Evolutionary conservation across 2,888 invertebrate species (phyloP).

Genomic region (Mythimna albipuncta): DNA sequence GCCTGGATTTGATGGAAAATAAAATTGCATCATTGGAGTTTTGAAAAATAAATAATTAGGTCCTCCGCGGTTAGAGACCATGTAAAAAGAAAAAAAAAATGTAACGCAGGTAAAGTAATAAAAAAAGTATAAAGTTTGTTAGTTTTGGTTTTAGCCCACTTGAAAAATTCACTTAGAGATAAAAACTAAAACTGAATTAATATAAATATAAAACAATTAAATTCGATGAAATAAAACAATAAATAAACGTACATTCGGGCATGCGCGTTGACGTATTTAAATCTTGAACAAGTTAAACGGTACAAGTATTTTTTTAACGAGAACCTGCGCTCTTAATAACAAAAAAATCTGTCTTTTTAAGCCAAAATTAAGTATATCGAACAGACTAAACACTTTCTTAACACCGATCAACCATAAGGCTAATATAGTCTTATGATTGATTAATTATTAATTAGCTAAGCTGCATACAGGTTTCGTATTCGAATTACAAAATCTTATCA

Average conservation of each 20-base stretch:
- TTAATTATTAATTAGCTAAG: constrained; percentile 3
- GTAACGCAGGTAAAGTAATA: too few species aligned
- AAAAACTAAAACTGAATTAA: constrained; percentile 11
- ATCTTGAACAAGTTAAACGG: not conserved
- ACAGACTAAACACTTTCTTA: not conserved
- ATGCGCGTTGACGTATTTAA: not conserved
- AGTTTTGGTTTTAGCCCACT: too few species aligned
- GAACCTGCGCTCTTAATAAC: too few species aligned
- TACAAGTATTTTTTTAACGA: too few species aligned
- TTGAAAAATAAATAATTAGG: too few species aligned
- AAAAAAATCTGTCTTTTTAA: too few species aligned
- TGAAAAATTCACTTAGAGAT: not conserved
- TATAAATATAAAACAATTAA: not conserved
- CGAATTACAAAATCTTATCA: not conserved
- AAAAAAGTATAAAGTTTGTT: too few species aligned
- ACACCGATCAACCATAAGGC: not conserved
- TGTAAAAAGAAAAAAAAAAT: too few species aligned
- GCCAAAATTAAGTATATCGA: constrained; percentile 3
- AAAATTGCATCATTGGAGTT: too few species aligned
- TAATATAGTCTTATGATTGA: not conserved
- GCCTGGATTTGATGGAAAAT: too few species aligned
- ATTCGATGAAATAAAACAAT: not conserved
- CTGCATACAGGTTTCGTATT: constrained; percentile 10
- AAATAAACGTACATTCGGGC: not conserved
- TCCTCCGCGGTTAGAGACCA: too few species aligned